Percentiles rank a stretch among this genome's conserved stretches.
phyloP scores from a whole-genome alignment of 2,888 invertebrate genomes.

The Sarcophaga subvicina region DNA sequence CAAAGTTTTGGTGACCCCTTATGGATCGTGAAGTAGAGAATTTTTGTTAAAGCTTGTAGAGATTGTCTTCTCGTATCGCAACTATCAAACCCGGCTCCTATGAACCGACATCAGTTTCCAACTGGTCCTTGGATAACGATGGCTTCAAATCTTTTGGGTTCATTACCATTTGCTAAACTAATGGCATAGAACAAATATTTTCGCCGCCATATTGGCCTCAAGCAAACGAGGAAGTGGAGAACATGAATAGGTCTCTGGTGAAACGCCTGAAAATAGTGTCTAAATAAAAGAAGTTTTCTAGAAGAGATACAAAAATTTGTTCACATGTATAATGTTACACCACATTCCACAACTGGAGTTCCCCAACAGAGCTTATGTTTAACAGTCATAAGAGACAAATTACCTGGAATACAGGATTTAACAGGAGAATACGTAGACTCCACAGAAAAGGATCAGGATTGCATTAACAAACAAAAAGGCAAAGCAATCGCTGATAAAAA shows the following conservation, averaged over 20 bases:
- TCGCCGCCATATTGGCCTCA: conserved; percentile 66
- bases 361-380: too few species aligned
- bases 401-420: too few species aligned
- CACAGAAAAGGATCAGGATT: too few species aligned
- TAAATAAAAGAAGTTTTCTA: conserved; percentile 28
- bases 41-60: conserved; percentile 37
- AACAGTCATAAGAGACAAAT: too few species aligned
- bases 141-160: too few species aligned
- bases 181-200: conserved; percentile 63
- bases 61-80: conserved; percentile 51
- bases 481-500: too few species aligned
- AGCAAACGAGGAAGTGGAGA: conserved; percentile 58
- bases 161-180: too few species aligned
- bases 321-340: too few species aligned
- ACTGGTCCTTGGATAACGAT: conserved; percentile 27
- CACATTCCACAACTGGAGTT: too few species aligned
- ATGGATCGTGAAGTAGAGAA: too few species aligned
- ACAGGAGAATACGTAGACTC: neutral
- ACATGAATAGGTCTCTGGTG: conserved; percentile 36
- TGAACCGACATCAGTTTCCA: conserved; percentile 46
- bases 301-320: neutral
- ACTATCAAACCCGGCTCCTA: conserved; percentile 36
- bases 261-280: conserved; percentile 46
- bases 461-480: too few species aligned
- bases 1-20: too few species aligned